A percentile compares a stretch with the other conserved stretches of the same genome.
Conservation (phyloP, 2,113 vertebrate species). For the Xyrauchen texanus region DNA sequence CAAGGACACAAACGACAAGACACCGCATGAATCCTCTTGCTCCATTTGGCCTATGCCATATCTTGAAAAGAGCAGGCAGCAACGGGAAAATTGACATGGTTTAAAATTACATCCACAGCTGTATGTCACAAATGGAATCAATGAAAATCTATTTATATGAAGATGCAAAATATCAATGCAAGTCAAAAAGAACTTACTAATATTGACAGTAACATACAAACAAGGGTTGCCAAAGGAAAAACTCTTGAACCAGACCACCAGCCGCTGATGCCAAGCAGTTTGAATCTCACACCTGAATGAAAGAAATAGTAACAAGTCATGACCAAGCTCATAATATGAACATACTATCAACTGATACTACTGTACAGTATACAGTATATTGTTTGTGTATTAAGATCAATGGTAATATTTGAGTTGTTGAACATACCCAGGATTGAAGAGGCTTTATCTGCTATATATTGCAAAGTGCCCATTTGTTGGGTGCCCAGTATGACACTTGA, state of each 20-base stretch:
- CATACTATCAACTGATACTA: not conserved
- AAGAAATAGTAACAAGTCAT: not conserved
- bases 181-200: slow-evolving; percentile 76
- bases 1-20: slow-evolving; percentile 87
- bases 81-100: not conserved
- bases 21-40: slow-evolving; percentile 85
- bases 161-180: not conserved
- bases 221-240: slow-evolving; percentile 81
- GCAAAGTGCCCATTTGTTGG: slow-evolving; percentile 96
- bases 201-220: slow-evolving; percentile 84
- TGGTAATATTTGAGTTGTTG: slow-evolving; percentile 2
- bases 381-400: too few species aligned
- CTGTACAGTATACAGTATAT: too few species aligned
- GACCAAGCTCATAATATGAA: not conserved
- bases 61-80: slow-evolving; percentile 84
- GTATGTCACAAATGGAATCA: too few species aligned
- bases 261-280: slow-evolving; percentile 83
- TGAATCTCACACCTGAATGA: slow-evolving; percentile 78
- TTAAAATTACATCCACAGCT: not conserved
- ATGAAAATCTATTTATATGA: too few species aligned
- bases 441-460: slow-evolving; percentile 83
- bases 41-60: slow-evolving; percentile 86
- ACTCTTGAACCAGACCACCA: slow-evolving; percentile 92
- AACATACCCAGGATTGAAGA: slow-evolving; percentile 79
- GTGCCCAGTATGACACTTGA: slow-evolving; percentile 99